Evolutionary conservation across 2,113 vertebrate genomes (phyloP), one percentile per base, ranked within the genome.

Genomic region (Semicossyphus pulcher): DNA sequence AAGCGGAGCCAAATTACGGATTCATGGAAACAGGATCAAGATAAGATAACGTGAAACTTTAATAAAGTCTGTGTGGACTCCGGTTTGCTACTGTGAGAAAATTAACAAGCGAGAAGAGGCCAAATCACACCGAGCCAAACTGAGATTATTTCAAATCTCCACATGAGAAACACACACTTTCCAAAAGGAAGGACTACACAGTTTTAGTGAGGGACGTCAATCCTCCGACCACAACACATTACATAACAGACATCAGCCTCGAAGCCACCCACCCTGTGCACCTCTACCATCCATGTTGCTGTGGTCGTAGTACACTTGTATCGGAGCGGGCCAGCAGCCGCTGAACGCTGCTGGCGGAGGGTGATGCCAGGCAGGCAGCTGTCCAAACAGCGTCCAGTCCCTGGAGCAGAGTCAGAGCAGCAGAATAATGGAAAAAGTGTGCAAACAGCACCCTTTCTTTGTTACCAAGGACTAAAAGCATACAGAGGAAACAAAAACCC

Each of bases 371-470:
- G 80, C 73, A 76, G 78, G 83, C 88, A 93, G 92, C 92, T 94
- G 91, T 93, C 91, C 85, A 94, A 93, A 93, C 92, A 93, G 69
- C 66, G 76, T 74, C 77, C 78, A 26, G 56, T 78, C 76, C 57
- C 60, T 18, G 66, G 66, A 73, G 63, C 62, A 54, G 45, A 62
- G 75, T 44, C 60, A 65, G 61, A 86, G 77, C 63, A 32, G 45
- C 72, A 65, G 52, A 49, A 89, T 83, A 51, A 91, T 90, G 88
- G 89, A 90, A 91, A 84, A 82, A 76, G 76, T 72, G 71, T 65
- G 81, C 80, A 89, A 88, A 87, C 69, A 79, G 68, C 51, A 37
- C 20, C 26, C 26, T 60, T 66, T 78, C 78, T 85, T 76, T 85
- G 83, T 88, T 84, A 64, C 74, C 60, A 79, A 64, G 68, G 65